Evolutionary conservation across 2,113 vertebrate genomes (phyloP), one percentile per base, ranked within the genome.

Genomic region (Neopipo cinnamomea): DNA sequence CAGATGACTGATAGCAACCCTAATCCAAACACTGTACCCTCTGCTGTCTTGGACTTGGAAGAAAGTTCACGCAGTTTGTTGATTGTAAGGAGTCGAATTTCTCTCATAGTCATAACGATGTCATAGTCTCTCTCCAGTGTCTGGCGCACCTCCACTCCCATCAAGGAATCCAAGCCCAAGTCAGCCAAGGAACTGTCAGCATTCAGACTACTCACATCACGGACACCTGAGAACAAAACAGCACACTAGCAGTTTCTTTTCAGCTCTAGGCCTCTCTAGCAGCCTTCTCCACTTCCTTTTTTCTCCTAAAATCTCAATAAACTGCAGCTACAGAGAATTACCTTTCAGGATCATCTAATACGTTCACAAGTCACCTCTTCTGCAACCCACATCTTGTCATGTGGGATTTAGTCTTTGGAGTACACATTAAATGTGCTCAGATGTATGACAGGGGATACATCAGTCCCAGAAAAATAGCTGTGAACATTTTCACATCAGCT

Each of bases 131-230:
- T 98, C 94, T 99, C 99, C 89, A 99, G 97, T 0, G 97, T 99
- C 97, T 99, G 99, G 18, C 99, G 99, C 65, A 99, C 99, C 96
- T 99, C 99, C 79, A 99, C 99, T 3, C 99, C 99, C 99, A 99
- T 99, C 91, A 99, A 96, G 1, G 99, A 99, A 95, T 99, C 99
- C 92, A 99, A 97, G 44, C 99, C 99, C 84, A 99, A 95, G 93
- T 99, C 99, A 6, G 98, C 98, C 97, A 99, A 94, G 4, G 99
- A 98, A 61, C 98, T 96, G 12, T 99, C 98, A 31, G 98, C 94
- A 52, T 98, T 99, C 86, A 99, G 75, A 39, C 94, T 98, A 49
- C 70, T 98, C 66, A 99, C 79, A 3, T 99, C 99, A 12, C 98
- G 99, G 77, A 99, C 98, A 74, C 99, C 99, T 99, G 83, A 49